A percentile compares a stretch with the other conserved stretches of the same genome.
Evolutionary conservation across 2,797 vertebrate species (phyloP).

Genomic region (Acridotheres tristis): DNA sequence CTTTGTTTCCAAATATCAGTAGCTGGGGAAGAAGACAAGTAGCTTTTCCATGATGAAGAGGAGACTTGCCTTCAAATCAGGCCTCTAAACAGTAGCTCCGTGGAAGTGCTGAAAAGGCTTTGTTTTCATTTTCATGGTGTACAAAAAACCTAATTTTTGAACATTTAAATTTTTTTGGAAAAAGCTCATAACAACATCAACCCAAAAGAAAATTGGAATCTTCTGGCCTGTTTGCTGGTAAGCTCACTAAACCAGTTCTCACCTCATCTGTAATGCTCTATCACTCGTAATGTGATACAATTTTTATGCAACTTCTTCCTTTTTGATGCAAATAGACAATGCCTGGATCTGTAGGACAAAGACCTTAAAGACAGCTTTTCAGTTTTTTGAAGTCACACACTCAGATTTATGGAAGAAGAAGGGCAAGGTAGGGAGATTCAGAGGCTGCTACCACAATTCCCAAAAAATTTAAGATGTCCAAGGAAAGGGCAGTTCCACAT

Average conservation of each 20-base stretch:
- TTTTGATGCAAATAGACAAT: not conserved
- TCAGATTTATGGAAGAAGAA: not conserved
- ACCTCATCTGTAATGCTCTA: not conserved
- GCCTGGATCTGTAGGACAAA: not conserved
- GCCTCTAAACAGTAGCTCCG: not conserved
- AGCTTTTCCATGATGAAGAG: not conserved
- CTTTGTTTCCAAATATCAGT: not conserved
- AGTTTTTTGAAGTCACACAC: not conserved
- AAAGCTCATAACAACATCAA: not conserved
- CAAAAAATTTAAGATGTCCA: not conserved
- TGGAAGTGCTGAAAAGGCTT: not conserved
- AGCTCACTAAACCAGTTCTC: not conserved
- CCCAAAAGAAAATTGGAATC: not conserved
- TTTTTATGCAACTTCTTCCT: not conserved
- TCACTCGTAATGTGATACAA: not conserved
- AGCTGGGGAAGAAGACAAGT: not conserved
- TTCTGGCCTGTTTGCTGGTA: not conserved
- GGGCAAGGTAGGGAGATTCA: not conserved
- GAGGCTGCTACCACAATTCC: not conserved
- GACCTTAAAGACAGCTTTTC: not conserved
- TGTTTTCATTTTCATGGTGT: not conserved
- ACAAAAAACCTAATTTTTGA: not conserved
- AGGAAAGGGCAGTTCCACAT: not conserved
- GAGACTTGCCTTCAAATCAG: not conserved
- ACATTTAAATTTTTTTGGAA: not conserved